Evolutionary conservation across 2,113 vertebrate species (phyloP).

Genomic region (Poicephalus meyeri): DNA sequence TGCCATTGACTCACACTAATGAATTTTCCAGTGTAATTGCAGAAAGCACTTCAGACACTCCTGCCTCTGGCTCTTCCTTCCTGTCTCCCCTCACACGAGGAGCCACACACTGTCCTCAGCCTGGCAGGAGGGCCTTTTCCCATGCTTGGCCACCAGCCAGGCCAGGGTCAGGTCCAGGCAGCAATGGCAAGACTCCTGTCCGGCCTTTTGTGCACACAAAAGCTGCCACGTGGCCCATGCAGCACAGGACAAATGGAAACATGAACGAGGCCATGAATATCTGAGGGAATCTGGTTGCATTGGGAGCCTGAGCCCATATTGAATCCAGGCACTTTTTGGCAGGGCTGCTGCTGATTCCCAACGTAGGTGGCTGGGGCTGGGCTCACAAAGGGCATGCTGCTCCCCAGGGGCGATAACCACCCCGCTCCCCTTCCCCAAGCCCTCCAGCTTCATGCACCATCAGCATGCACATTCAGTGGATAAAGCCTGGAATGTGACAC

Average conservation of each 20-base stretch:
- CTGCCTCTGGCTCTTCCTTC: not conserved
- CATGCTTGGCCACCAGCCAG: not conserved
- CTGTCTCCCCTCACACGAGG: not conserved
- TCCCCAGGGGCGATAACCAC: not conserved
- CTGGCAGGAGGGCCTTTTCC: not conserved
- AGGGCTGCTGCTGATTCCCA: not conserved
- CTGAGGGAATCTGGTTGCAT: accelerated
- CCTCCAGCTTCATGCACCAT: not conserved
- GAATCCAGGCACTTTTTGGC: accelerated
- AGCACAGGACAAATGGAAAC: not conserved
- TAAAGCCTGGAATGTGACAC: conserved; percentile 58
- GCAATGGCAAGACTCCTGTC: accelerated
- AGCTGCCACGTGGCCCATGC: not conserved
- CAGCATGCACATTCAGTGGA: accelerated
- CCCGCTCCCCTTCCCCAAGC: not conserved
- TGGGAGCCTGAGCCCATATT: accelerated
- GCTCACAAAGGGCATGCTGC: not conserved
- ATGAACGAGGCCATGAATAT: not conserved
- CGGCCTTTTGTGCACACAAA: accelerated
- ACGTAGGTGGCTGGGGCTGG: not conserved
- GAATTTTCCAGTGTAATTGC: not conserved
- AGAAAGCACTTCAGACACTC: not conserved
- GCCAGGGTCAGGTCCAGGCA: not conserved
- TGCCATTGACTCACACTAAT: not conserved
- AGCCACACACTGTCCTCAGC: not conserved